A percentile compares a stretch with the other conserved stretches of the same genome.
Evolutionary conservation across 2,797 vertebrate genomes (phyloP).

Genomic region (Lutjanus campechanus): DNA sequence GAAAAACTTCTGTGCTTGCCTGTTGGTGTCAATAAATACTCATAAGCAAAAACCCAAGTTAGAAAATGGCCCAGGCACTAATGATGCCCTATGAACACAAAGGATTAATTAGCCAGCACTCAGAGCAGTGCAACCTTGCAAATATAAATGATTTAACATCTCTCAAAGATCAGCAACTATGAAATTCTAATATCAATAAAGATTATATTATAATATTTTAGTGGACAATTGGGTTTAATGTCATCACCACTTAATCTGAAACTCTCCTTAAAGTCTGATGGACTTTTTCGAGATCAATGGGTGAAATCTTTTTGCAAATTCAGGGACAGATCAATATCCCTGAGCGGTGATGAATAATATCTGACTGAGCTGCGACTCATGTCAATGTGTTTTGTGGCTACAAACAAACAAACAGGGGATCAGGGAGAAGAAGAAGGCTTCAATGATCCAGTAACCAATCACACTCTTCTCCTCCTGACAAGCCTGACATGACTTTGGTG

Average conservation of each 20-base stretch:
- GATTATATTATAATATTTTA: background rate
- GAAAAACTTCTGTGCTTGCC: too few species aligned
- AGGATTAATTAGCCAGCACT: background rate
- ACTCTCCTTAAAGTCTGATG: background rate
- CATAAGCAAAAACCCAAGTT: background rate
- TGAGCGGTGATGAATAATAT: background rate
- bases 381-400: background rate
- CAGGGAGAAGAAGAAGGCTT: background rate
- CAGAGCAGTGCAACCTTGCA: background rate
- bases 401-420: background rate
- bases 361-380: conserved; percentile 14
- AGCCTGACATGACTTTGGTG: background rate
- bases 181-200: background rate
- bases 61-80: background rate
- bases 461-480: background rate
- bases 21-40: background rate
- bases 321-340: background rate
- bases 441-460: background rate
- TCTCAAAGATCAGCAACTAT: background rate
- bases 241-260: background rate
- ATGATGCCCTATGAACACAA: background rate
- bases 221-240: background rate
- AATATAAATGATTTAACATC: background rate
- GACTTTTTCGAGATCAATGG: background rate
- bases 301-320: background rate